Base-by-base conservation (phyloP, 2,797 vertebrate genomes). In the Rhinoraja longicauda region DNA sequence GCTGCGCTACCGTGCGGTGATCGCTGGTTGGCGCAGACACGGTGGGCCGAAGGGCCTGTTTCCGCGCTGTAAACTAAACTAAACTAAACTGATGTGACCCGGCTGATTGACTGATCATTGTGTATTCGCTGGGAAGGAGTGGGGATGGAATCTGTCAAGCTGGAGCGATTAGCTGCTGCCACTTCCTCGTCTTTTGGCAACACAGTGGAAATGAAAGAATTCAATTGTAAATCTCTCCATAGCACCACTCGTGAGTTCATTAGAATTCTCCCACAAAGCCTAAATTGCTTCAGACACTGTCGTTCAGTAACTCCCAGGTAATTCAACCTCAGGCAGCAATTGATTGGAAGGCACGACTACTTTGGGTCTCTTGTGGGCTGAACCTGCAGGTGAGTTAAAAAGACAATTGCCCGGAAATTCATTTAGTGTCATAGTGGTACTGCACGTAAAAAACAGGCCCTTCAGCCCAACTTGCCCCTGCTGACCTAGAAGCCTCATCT, bases 211-310 rank as follows among this genome's bases (percentile, higher is more conserved):
- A 75, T 92, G 39, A 75, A 73, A 92, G 21, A 92, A 92, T 53
- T 92, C 75, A 92, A 92, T 92, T 92, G 70, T 45, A 73, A 92
- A 92, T 92, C 67, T 53, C 90, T 36, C 76, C 29, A 26, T 70
- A 75, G 45, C 13, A 19, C 70, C 39, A 53, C 67, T 29, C 4
- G 7, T 73, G 26, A 39, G 67, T 21, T 21, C 72, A 70, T 92
- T 2, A 53, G 21, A 75, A 92, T 26, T 75, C 29, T 21, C n/a
- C 90, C 29, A 7, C 17, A 6, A 92, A 92, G 26, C 70, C 13
- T 73, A n/a, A 75, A 29, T 75, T 36, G 53, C 70, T 24, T 92
- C 24, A 75, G 72, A 39, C 24, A 17, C 53, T 92, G 45, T 39
- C 39, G 53, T 75, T 75, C 72, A 53, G 26, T 75, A 75, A 73